Percentiles rank a stretch among this genome's conserved stretches.
Evolutionary conservation across 2,797 vertebrate genomes (phyloP).

Genomic region (Enteromius paludinosus): DNA sequence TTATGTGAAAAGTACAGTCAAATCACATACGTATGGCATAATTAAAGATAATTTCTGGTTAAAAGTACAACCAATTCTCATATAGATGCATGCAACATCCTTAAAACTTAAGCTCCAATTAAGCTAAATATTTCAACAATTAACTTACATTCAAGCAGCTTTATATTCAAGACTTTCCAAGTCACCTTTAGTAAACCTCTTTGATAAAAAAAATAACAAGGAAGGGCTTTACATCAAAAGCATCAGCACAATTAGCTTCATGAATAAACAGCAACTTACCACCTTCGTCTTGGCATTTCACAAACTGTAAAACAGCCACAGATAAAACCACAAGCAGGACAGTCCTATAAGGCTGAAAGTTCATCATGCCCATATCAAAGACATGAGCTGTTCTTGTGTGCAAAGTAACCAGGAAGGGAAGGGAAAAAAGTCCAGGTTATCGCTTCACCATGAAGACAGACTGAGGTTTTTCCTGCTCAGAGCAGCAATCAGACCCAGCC

Average conservation of each 20-base stretch:
- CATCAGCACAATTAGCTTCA: constrained; percentile 55
- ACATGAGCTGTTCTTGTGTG: constrained; percentile 76
- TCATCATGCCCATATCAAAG: constrained; percentile 80
- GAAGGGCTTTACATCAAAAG: background rate
- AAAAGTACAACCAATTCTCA: background rate
- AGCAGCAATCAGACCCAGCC: constrained; percentile 86
- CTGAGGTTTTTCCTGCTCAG: constrained; percentile 77
- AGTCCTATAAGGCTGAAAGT: constrained; percentile 78
- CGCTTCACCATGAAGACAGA: constrained; percentile 80
- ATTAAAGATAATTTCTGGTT: constrained; percentile 30
- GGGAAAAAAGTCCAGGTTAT: constrained; percentile 73
- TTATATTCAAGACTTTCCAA: background rate
- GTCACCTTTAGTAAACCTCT: background rate
- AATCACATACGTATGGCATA: background rate
- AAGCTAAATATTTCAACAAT: background rate
- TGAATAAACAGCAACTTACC: constrained; percentile 75
- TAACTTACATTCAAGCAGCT: background rate
- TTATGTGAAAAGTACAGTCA: background rate
- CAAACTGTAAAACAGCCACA: constrained; percentile 74
- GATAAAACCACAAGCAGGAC: constrained; percentile 77
- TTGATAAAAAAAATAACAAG: background rate
- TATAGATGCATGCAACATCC: constrained; percentile 3
- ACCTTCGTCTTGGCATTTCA: constrained; percentile 76
- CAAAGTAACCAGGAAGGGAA: constrained; percentile 66
- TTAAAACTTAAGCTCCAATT: background rate